These are phyloP conservation scores for Beris chalybata DNA, from an alignment of 2,888 invertebrate genomes.

Conservation along the genomic window DNA sequence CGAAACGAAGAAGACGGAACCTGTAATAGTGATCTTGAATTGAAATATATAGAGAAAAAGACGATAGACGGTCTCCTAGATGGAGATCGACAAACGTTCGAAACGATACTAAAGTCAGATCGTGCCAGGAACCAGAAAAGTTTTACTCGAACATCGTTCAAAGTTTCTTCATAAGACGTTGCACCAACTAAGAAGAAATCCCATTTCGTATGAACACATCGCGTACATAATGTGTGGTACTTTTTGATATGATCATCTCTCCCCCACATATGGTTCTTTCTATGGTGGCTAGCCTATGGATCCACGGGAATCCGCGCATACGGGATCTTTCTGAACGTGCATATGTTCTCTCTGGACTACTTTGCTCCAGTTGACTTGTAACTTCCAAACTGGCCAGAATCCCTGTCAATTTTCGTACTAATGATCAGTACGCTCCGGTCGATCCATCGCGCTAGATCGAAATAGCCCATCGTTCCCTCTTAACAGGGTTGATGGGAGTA, in stretches of 20 bases:
- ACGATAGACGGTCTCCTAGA: conserved; percentile 46
- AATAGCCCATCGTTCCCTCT: conserved; percentile 44
- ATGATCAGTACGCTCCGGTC: conserved; percentile 53
- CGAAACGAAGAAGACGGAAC: conserved; percentile 7
- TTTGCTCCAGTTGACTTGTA: conserved; percentile 51
- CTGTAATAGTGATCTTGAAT: conserved; percentile 7
- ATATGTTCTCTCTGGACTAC: conserved; percentile 44
- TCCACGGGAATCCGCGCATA: conserved; percentile 38
- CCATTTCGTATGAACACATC: conserved; percentile 4
- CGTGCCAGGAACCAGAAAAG: conserved; percentile 23
- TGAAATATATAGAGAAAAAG: conserved; percentile 1
- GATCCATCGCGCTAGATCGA: conserved; percentile 54
- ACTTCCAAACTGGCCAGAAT: conserved; percentile 53
- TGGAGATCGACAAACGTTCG: conserved; percentile 58
- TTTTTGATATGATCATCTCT: conserved; percentile 21
- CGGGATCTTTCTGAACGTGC: conserved; percentile 52
- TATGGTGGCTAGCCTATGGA: not conserved
- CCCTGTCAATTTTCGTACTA: conserved; percentile 34
- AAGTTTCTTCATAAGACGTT: no score
- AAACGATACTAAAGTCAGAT: conserved; percentile 54
- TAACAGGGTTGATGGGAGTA: conserved; percentile 34
- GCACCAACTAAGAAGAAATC: no score
- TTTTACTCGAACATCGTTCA: no score
- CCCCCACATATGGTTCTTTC: conserved; percentile 27
- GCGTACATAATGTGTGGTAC: not conserved